These are phyloP conservation scores for Psilopsiagon aymara DNA, from an alignment of 2,113 vertebrate genomes.

Conservation along the genomic window DNA sequence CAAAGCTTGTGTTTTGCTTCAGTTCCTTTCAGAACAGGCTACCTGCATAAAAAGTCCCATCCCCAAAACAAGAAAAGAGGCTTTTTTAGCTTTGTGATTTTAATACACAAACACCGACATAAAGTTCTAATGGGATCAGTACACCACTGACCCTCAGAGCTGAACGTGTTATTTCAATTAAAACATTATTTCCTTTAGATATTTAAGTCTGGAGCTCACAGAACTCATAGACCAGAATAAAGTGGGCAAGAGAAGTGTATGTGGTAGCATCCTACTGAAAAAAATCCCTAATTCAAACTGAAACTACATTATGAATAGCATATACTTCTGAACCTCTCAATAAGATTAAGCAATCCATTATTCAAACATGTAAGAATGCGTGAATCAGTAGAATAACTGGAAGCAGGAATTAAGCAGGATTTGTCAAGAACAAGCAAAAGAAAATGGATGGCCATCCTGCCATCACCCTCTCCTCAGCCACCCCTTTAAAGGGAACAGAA, in stretches of 20 bases:
- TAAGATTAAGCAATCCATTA: not conserved
- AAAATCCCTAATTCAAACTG: not conserved
- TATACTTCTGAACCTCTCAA: not conserved
- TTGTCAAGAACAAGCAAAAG: not conserved
- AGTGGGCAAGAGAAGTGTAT: fast-evolving
- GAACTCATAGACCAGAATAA: not conserved
- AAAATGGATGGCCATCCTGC: not conserved
- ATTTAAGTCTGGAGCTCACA: not conserved
- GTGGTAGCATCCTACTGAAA: not conserved
- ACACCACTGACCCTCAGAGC: not conserved
- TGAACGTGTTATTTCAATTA: not conserved
- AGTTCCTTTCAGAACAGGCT: not conserved
- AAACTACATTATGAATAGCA: not conserved
- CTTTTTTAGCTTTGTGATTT: not conserved
- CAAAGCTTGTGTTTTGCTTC: not conserved
- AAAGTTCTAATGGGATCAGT: not conserved
- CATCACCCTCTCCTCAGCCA: not conserved
- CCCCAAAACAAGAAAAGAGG: not conserved
- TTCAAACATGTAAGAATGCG: not conserved
- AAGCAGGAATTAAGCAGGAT: not conserved
- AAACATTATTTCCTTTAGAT: not conserved
- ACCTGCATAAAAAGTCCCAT: not conserved
- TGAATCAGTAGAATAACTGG: not conserved
- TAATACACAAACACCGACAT: not conserved
- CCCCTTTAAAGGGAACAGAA: not conserved